These are phyloP conservation scores for Dendrocincla tyrannina DNA, from an alignment of 2,797 vertebrate genomes.

Conservation along the genomic window DNA sequence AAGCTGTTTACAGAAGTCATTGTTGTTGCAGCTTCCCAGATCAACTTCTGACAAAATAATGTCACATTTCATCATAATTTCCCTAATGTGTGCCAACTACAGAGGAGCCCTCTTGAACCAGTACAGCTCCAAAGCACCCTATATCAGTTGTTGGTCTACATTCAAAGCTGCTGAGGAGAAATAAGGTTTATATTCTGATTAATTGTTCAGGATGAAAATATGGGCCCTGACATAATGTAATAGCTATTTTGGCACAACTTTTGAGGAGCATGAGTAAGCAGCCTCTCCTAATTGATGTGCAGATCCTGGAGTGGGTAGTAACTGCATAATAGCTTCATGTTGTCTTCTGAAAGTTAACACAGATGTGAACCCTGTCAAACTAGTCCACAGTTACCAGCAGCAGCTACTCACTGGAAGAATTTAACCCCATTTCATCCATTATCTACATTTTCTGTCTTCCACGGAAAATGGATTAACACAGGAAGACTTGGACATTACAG, in stretches of 20 bases:
- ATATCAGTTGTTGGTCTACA: background rate
- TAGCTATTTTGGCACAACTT: conserved; percentile 68
- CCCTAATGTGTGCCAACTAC: background rate
- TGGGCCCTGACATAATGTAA: conserved; percentile 61
- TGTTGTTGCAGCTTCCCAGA: background rate
- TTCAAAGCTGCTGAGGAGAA: background rate
- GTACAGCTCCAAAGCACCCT: background rate
- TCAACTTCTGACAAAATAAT: background rate
- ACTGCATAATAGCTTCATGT: conserved; percentile 54
- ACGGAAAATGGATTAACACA: background rate
- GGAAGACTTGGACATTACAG: background rate
- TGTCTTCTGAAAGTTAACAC: conserved; percentile 52
- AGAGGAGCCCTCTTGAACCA: background rate
- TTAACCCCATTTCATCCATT: background rate
- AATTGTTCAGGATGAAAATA: conserved; percentile 50
- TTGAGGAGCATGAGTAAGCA: conserved; percentile 69
- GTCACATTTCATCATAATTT: background rate
- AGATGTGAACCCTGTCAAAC: conserved; percentile 42
- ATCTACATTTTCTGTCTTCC: background rate
- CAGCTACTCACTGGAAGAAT: background rate
- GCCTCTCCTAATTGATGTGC: conserved; percentile 61
- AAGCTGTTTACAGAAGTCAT: conserved; percentile 7
- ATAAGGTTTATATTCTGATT: conserved; percentile 48
- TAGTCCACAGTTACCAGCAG: conserved; percentile 14
- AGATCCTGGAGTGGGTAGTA: conserved; percentile 64